Conservation (phyloP, 2,113 vertebrate species). For the Myotis lucifugus region DNA sequence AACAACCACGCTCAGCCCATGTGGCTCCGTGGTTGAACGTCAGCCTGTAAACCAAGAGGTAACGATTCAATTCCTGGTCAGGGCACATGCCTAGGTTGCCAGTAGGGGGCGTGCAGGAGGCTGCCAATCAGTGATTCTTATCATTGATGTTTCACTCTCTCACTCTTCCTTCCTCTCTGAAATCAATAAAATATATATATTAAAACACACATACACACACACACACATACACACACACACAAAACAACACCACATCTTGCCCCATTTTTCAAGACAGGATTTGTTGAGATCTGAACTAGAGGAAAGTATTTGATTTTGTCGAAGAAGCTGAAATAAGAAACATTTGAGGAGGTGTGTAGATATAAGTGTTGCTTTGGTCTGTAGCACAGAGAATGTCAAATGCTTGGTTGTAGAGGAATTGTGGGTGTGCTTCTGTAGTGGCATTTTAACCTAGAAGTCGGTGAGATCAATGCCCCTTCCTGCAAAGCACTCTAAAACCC, state of each 20-base stretch:
- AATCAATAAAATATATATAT: no score
- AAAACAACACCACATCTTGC: neutral
- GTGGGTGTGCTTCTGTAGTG: neutral
- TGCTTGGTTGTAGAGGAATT: neutral
- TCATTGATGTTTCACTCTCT: neutral
- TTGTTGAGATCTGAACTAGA: conserved; percentile 46
- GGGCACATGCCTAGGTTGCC: neutral
- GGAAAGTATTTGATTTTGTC: neutral
- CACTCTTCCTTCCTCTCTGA: neutral
- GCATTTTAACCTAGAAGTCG: conserved; percentile 1
- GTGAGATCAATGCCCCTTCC: conserved; percentile 14
- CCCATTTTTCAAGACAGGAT: neutral
- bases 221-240: neutral
- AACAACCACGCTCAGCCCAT: no score
- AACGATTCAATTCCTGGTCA: neutral
- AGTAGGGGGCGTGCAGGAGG: neutral
- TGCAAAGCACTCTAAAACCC: conserved; percentile 44
- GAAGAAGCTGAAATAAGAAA: conserved; percentile 32
- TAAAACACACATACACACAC: no score
- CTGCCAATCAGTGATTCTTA: neutral
- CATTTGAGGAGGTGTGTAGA: neutral
- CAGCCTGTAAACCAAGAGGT: neutral
- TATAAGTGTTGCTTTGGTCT: neutral
- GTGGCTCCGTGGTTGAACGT: neutral
- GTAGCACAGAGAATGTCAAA: neutral